Base-by-base conservation (phyloP, 2,797 vertebrate species). In the Urophycis tenuis region DNA sequence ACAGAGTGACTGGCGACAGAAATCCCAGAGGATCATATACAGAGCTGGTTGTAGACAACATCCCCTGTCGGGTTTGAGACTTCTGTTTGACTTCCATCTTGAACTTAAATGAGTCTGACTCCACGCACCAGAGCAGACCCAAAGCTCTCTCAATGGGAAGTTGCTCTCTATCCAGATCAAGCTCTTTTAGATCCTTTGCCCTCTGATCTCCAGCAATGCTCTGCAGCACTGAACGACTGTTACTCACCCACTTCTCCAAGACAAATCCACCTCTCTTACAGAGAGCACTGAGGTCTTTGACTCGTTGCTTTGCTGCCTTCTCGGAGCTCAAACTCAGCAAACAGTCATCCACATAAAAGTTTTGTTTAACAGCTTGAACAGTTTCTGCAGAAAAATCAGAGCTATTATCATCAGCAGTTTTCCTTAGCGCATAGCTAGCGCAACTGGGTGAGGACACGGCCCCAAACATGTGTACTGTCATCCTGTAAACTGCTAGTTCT, bases 291-390 rank as follows among this genome's bases (percentile, higher is more conserved):
- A 83, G 73, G 0, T 75, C 77, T 7, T 60, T 70, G 1, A 80
- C 11, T 11, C 30, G 19, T 4, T 78, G 67, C 0, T 76, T 69
- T 15, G 80, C 78, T 10, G 73, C 75, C 6, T 17, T 2, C 8
- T 77, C 75, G 9, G 73, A 53, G 19, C 31, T 3, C 12, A 67
- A 31, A 31, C 22, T 73, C 45, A 22, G 64, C 32, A 79, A 67
- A 19, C 45, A 80, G 39, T 82, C 76, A 15, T 80, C 67, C n/a
- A 82, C 74, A 76, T 76, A 79, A 10, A 79, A 41, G 22, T 72
- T 72, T 11, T n/a, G 33, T 10, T 73, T n/a, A 3, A 78, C 74
- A 41, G 77, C 14, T 64, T 81, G 29, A 35, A 36, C 19, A 9
- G 32, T 35, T 3, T 72, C 45, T 14, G 74, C n/a, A 29, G 25